These are phyloP conservation scores for Odontamblyopus lacepedii DNA, from an alignment of 2,797 vertebrate genomes.

Conservation along the genomic window DNA sequence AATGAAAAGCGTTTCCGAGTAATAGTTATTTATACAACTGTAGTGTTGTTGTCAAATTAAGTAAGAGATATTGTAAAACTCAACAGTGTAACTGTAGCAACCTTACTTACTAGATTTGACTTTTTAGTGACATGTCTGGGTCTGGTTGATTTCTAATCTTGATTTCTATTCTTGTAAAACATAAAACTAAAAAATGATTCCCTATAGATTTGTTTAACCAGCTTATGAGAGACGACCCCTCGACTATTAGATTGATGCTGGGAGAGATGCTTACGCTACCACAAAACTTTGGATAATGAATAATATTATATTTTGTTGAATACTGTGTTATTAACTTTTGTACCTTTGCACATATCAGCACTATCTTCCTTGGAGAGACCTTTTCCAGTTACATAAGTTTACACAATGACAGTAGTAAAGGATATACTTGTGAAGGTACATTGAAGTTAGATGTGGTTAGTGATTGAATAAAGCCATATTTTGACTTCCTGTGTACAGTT, in stretches of 20 bases:
- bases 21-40: constrained; percentile 61
- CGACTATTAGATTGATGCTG: constrained; percentile 93
- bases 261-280: constrained; percentile 98
- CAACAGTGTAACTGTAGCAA: background rate
- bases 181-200: background rate
- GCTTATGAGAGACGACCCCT: constrained; percentile 94
- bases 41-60: constrained; percentile 3
- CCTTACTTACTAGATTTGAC: background rate
- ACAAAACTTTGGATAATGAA: constrained; percentile 94
- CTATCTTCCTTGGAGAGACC: constrained; percentile 97
- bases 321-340: constrained; percentile 1
- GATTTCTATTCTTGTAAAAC: background rate
- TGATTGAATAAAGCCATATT: background rate
- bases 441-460: background rate
- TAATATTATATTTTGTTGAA: background rate
- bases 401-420: constrained; percentile 98
- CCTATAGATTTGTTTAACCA: constrained; percentile 82
- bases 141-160: background rate
- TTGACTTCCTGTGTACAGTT: background rate
- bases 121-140: background rate
- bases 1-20: constrained; percentile 79
- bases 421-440: constrained; percentile 97
- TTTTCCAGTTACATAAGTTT: constrained; percentile 99
- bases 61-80: constrained; percentile 6
- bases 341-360: constrained; percentile 71